Percentiles rank a stretch among this genome's conserved stretches.
These are phyloP conservation scores for Enteromius argenteus DNA, from an alignment of 2,797 vertebrate genomes.

Conservation along the genomic window DNA sequence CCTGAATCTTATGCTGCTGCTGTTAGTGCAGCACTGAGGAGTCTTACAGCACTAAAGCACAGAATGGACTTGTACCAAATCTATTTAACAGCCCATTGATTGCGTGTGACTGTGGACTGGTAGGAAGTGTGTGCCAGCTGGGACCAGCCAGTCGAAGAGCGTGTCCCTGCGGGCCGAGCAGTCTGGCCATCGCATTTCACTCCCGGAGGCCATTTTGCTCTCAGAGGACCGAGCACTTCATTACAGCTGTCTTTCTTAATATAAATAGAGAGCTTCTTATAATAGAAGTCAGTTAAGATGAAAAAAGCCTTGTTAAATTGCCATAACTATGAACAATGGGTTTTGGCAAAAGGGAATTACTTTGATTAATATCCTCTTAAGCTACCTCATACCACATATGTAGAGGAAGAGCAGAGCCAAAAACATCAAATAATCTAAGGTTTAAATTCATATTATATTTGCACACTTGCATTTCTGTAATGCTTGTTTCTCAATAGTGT, in stretches of 20 bases:
- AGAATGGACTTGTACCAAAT: conserved; percentile 58
- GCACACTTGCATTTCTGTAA: neutral
- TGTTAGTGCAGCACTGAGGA: conserved; percentile 18
- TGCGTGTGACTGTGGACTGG: conserved; percentile 59
- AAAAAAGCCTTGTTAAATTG: conserved; percentile 62
- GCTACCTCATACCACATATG: conserved; percentile 3
- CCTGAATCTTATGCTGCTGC: conserved; percentile 16
- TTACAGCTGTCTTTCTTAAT: conserved; percentile 60
- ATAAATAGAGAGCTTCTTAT: conserved; percentile 56
- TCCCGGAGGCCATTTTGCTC: conserved; percentile 51
- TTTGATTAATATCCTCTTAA: conserved; percentile 50
- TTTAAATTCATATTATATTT: neutral
- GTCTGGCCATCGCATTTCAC: conserved; percentile 52
- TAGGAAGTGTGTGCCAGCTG: conserved; percentile 61
- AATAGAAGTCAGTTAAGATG: conserved; percentile 59
- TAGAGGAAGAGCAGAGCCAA: neutral
- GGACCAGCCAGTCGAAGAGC: conserved; percentile 44
- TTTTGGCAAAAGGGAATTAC: conserved; percentile 52
- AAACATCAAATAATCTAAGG: neutral
- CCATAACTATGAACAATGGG: conserved; percentile 59
- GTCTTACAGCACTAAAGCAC: conserved; percentile 32
- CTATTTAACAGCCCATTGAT: conserved; percentile 64
- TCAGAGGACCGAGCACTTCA: conserved; percentile 57
- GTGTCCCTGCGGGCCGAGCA: conserved; percentile 31
- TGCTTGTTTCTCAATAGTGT: neutral